These are phyloP conservation scores for Aleadryas rufinucha DNA, from an alignment of 2,113 vertebrate species.

Conservation along the genomic window DNA sequence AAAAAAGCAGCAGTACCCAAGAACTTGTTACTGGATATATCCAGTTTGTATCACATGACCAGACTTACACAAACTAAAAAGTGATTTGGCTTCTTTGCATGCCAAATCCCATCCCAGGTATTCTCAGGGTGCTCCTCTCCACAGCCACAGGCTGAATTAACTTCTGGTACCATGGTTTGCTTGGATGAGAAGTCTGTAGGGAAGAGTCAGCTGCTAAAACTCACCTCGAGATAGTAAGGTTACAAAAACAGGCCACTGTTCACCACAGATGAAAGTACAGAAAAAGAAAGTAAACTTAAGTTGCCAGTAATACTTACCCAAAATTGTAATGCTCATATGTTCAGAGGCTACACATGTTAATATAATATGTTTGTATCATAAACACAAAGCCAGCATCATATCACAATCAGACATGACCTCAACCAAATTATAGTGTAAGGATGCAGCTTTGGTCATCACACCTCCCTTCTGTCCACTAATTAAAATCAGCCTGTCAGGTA, in stretches of 20 bases:
- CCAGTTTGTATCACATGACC: background rate
- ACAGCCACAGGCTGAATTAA: background rate
- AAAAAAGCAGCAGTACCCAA: background rate
- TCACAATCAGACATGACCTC: background rate
- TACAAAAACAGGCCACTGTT: background rate
- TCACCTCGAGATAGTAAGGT: background rate
- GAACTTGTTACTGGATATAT: background rate
- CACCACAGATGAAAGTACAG: background rate
- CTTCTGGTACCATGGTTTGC: background rate
- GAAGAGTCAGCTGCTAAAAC: background rate
- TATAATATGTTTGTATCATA: background rate
- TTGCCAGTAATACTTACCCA: background rate
- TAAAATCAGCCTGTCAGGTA: background rate
- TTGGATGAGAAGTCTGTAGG: background rate
- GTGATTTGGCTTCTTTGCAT: background rate
- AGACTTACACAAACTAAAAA: background rate
- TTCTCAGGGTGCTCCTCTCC: background rate
- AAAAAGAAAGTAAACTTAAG: background rate
- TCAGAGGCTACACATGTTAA: background rate
- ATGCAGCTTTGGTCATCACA: background rate
- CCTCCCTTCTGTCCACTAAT: background rate
- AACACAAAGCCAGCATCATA: background rate
- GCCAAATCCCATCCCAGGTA: background rate
- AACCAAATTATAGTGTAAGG: background rate
- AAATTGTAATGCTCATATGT: background rate